These are phyloP conservation scores for Tenthredo distinguenda DNA, from an alignment of 2,888 invertebrate genomes.

Conservation along the genomic window DNA sequence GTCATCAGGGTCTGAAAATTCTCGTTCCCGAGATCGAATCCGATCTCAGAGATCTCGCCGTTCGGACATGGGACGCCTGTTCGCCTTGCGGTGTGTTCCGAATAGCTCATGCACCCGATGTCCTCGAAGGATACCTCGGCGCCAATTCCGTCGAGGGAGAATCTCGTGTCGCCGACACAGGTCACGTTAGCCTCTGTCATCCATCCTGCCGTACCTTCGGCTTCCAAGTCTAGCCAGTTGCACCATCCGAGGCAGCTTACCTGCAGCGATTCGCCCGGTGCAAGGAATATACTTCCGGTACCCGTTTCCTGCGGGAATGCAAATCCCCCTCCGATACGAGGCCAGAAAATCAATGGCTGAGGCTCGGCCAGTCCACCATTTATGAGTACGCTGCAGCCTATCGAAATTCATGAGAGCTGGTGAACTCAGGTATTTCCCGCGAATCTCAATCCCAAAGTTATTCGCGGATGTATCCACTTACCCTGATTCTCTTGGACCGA, in stretches of 20 bases:
- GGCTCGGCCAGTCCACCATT: conserved; percentile 56
- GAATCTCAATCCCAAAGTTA: background rate
- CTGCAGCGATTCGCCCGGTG: conserved; percentile 56
- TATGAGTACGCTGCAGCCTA: conserved; percentile 55
- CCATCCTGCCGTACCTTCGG: background rate
- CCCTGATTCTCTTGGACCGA: background rate
- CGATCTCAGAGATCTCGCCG: conserved; percentile 79
- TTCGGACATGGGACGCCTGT: conserved; percentile 78
- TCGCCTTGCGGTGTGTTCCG: conserved; percentile 76
- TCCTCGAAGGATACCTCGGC: conserved; percentile 73
- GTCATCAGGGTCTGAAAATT: conserved; percentile 79
- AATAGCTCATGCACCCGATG: conserved; percentile 77
- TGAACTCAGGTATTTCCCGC: background rate
- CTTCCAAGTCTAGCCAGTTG: conserved; percentile 4
- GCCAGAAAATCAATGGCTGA: conserved; percentile 57
- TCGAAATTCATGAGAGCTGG: background rate
- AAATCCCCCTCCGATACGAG: conserved; percentile 47
- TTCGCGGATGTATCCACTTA: background rate
- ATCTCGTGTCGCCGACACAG: conserved; percentile 56
- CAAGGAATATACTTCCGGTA: conserved; percentile 30
- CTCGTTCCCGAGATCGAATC: conserved; percentile 78
- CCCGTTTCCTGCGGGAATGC: conserved; percentile 55
- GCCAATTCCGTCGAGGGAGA: conserved; percentile 42
- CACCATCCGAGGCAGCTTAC: conserved; percentile 56
- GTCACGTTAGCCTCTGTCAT: conserved; percentile 54